A percentile compares a stretch with the other conserved stretches of the same genome.
Evolutionary conservation across 2,888 invertebrate genomes (phyloP).

Genomic region (Isoperla grammatica): DNA sequence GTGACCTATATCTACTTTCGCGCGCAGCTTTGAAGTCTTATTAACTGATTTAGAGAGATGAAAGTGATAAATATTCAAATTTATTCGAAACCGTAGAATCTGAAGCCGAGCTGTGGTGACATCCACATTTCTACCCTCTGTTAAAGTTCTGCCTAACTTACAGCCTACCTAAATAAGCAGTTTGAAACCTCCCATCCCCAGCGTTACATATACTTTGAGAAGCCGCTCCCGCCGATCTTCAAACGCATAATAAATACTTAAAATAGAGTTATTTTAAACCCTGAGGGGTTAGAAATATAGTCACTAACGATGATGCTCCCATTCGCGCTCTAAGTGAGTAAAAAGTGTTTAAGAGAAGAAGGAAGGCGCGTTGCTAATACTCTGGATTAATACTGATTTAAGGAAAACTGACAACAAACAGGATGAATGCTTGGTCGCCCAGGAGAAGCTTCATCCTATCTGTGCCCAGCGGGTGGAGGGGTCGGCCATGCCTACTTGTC

Average conservation of each 20-base stretch:
- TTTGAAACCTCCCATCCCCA: neutral
- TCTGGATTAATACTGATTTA: constrained; percentile 34
- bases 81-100: constrained; percentile 14
- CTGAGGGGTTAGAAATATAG: neutral
- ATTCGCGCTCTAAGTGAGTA: neutral
- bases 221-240: constrained; percentile 1
- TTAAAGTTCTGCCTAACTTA: constrained; percentile 16
- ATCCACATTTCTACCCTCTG: constrained; percentile 16
- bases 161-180: constrained; percentile 15
- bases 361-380: neutral
- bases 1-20: constrained; percentile 18
- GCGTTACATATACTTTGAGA: constrained; percentile 5
- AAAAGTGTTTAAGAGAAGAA: neutral
- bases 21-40: constrained; percentile 15
- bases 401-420: constrained; percentile 84
- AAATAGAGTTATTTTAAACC: constrained; percentile 3
- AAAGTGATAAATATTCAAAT: constrained; percentile 20
- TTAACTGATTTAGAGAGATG: constrained; percentile 18
- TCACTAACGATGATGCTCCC: neutral
- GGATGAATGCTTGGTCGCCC: constrained; percentile 82
- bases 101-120: constrained; percentile 11
- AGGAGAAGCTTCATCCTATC: constrained; percentile 82
- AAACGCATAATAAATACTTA: constrained; percentile 12
- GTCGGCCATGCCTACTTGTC: constrained; percentile 73
- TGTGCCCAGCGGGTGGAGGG: constrained; percentile 77